A percentile compares a stretch with the other conserved stretches of the same genome.
Conservation (phyloP, 2,113 vertebrate genomes). For the Thryonomys swinderianus region DNA sequence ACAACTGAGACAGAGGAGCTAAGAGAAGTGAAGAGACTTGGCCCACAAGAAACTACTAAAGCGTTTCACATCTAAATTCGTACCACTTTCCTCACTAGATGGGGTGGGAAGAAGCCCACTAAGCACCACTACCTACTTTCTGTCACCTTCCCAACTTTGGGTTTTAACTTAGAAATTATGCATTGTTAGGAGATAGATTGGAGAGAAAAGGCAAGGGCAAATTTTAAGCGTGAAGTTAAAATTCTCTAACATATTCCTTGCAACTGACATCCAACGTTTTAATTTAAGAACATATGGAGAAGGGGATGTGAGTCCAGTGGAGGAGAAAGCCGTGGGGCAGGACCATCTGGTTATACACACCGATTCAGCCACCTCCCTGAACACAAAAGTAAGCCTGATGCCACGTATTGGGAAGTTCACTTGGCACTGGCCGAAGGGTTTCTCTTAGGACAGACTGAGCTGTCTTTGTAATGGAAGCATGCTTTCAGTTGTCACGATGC, state of each 20-base stretch:
- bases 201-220: not conserved
- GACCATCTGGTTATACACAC: constrained; percentile 66
- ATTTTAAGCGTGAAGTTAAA: constrained; percentile 57
- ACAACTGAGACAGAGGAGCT: not conserved
- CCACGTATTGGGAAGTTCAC: constrained; percentile 33
- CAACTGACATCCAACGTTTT: constrained; percentile 62
- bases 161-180: not conserved
- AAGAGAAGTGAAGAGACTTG: not conserved
- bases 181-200: not conserved
- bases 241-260: constrained; percentile 43
- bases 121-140: not conserved
- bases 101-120: not conserved
- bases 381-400: not conserved
- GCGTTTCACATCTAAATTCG: not conserved
- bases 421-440: not conserved
- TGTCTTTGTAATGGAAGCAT: not conserved
- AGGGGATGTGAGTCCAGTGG: constrained; percentile 61
- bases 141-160: not conserved
- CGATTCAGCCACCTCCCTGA: constrained; percentile 57
- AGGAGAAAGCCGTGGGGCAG: constrained; percentile 73
- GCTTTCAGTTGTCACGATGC: not conserved
- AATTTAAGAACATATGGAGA: constrained; percentile 75
- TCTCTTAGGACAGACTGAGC: not conserved
- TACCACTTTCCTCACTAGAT: not conserved
- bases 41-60: not conserved